Evolutionary conservation across 2,113 vertebrate species (phyloP).

Genomic region (Coracopsis vasa): DNA sequence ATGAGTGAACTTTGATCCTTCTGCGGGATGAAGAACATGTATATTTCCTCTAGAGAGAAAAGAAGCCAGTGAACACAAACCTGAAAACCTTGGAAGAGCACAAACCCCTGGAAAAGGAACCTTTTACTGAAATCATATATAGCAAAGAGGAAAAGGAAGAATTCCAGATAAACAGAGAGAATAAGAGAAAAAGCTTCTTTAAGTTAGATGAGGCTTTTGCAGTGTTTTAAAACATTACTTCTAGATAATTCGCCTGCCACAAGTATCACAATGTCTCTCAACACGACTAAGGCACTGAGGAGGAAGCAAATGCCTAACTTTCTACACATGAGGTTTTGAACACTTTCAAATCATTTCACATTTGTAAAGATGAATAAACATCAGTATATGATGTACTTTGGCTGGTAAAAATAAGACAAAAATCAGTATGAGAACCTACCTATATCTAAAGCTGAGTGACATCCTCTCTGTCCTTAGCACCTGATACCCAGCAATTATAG

Average conservation of each 20-base stretch:
- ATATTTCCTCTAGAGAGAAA: neutral
- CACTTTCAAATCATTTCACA: neutral
- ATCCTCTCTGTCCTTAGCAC: neutral
- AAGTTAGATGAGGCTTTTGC: neutral
- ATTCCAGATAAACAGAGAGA: neutral
- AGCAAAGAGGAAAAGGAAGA: neutral
- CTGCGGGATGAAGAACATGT: neutral
- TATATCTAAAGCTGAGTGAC: neutral
- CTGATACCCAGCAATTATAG: neutral
- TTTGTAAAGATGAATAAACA: neutral
- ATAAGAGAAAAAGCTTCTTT: neutral
- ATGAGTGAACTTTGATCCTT: neutral
- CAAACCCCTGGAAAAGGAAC: neutral
- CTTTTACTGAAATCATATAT: neutral
- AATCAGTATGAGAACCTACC: neutral
- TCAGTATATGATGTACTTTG: neutral
- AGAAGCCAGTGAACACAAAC: neutral
- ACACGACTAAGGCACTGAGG: neutral
- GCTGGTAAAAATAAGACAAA: neutral
- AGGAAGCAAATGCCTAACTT: neutral
- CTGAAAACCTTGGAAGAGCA: neutral
- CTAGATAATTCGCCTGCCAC: neutral
- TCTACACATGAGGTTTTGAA: neutral
- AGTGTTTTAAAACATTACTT: neutral
- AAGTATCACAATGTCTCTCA: neutral